Evolutionary conservation across 2,888 invertebrate genomes (phyloP).

Genomic region (Idaea dimidiata): DNA sequence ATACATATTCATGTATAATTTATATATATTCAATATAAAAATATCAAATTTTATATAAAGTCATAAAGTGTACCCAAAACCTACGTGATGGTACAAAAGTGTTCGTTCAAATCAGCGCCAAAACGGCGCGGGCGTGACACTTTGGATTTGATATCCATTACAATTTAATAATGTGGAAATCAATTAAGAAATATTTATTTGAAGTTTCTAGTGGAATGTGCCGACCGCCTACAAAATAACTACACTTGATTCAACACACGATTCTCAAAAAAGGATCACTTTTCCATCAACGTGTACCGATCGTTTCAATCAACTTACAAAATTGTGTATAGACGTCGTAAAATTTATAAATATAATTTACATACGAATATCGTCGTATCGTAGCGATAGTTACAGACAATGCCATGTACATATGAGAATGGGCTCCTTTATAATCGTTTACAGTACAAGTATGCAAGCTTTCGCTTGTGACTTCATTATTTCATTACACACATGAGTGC

Average conservation of each 20-base stretch:
- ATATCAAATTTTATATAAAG: constrained; percentile 81
- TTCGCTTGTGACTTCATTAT: no score
- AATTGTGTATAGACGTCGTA: constrained; percentile 79
- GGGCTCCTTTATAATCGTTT: no score
- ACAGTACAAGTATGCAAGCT: no score
- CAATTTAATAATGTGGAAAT: constrained; percentile 74
- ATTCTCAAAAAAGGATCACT: constrained; percentile 80
- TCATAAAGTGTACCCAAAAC: constrained; percentile 82
- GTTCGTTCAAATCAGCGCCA: constrained; percentile 56
- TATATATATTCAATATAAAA: constrained; percentile 81
- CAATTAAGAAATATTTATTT: constrained; percentile 73
- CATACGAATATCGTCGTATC: constrained; percentile 42
- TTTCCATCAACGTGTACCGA: constrained; percentile 65
- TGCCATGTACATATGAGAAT: no score
- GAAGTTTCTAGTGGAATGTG: constrained; percentile 79
- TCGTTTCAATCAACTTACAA: constrained; percentile 71
- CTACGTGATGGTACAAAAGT: constrained; percentile 80
- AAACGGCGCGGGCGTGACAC: constrained; percentile 68
- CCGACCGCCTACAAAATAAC: constrained; percentile 78
- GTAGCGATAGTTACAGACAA: constrained; percentile 58
- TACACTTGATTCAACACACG: constrained; percentile 77
- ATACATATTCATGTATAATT: constrained; percentile 81
- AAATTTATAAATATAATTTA: constrained; percentile 80
- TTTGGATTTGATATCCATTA: constrained; percentile 74
- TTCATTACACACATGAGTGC: no score